phyloP scores from a whole-genome alignment of 2,888 invertebrate genomes.

The Euclidia mi region DNA sequence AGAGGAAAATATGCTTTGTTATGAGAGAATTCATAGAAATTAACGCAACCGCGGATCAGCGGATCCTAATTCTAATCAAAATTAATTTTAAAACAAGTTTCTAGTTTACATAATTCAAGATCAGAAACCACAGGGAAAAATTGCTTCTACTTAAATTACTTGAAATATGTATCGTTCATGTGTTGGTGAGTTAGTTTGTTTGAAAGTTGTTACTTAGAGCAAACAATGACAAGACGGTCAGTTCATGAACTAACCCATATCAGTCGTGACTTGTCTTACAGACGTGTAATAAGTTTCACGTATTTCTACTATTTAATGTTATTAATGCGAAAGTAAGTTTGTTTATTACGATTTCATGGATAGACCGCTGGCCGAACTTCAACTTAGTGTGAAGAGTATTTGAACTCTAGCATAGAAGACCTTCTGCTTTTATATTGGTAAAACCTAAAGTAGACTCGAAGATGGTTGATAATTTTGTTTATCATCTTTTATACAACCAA shows the following conservation, averaged over 20 bases:
- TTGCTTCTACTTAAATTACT: conserved; percentile 8
- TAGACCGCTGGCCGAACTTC: too few species aligned
- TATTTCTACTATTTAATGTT: too few species aligned
- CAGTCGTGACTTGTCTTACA: not conserved
- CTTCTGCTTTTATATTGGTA: too few species aligned
- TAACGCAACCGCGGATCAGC: not conserved
- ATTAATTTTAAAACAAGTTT: conserved; percentile 3
- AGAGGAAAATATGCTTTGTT: conserved; percentile 8
- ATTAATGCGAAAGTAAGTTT: too few species aligned
- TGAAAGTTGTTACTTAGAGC: not conserved
- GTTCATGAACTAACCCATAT: not conserved
- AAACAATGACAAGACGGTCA: not conserved
- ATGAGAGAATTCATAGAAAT: conserved; percentile 1
- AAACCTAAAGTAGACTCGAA: too few species aligned
- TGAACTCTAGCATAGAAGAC: too few species aligned
- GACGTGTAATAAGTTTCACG: not conserved
- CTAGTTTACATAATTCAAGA: not conserved
- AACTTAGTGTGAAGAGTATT: too few species aligned
- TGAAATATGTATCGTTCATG: not conserved
- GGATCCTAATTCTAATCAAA: conserved; percentile 11
- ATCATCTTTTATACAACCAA: too few species aligned
- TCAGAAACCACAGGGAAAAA: not conserved
- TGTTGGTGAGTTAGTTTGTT: not conserved
- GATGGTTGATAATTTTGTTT: too few species aligned
- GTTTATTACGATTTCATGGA: too few species aligned